A percentile compares a stretch with the other conserved stretches of the same genome.
Evolutionary conservation across 2,888 invertebrate species (phyloP).

Genomic region (Drosophila mimica): DNA sequence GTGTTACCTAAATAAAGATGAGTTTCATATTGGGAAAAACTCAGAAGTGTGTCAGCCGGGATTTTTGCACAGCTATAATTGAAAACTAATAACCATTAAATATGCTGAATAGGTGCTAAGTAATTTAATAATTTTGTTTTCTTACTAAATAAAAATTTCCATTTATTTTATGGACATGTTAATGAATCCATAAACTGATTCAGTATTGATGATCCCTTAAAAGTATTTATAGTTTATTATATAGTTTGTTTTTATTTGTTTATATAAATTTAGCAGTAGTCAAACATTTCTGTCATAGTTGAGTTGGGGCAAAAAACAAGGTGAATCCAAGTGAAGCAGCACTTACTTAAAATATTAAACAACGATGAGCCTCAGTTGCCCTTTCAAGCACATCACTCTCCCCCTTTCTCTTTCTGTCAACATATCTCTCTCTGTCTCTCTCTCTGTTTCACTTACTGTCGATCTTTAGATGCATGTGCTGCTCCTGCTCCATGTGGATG

Average conservation of each 20-base stretch:
- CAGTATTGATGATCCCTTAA: background rate
- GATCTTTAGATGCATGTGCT: slow-evolving; percentile 43
- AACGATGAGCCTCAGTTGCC: slow-evolving; percentile 68
- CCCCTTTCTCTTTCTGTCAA: background rate
- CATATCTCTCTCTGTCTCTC: slow-evolving; percentile 8
- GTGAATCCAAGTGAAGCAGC: slow-evolving; percentile 60
- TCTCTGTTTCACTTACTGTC: slow-evolving; percentile 1
- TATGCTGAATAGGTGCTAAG: background rate
- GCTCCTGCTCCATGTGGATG: slow-evolving; percentile 52
- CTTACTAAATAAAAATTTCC: background rate
- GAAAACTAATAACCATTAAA: background rate
- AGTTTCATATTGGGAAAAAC: background rate
- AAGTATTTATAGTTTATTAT: background rate
- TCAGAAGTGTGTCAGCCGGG: background rate
- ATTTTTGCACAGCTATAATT: slow-evolving; percentile 14
- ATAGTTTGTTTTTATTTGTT: background rate
- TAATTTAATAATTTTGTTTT: background rate
- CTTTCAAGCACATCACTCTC: slow-evolving; percentile 58
- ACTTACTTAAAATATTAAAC: slow-evolving; percentile 79
- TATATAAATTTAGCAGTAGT: background rate
- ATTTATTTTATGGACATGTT: background rate
- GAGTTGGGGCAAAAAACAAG: background rate
- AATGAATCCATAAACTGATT: background rate
- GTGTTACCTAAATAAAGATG: slow-evolving; percentile 6
- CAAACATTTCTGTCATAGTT: background rate